A percentile compares a stretch with the other conserved stretches of the same genome.
Evolutionary conservation across 2,113 vertebrate species (phyloP).

Genomic region (Galeopterus variegatus): DNA sequence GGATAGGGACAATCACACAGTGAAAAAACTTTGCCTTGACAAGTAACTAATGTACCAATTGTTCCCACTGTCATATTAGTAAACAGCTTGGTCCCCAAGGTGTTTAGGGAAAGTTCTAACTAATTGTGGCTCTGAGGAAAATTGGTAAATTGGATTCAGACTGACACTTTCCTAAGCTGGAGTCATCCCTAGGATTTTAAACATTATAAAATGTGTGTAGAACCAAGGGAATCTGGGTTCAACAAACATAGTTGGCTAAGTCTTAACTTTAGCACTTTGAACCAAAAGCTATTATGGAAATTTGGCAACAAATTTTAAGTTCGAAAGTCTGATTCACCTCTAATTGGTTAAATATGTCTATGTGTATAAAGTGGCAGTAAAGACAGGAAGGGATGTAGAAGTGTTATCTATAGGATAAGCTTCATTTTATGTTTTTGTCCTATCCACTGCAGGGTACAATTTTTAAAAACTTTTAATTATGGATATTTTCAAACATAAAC

Average conservation of each 20-base stretch:
- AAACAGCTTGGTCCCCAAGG: background rate
- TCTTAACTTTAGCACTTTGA: too few relatives aligned
- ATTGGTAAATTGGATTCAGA: slow-evolving; percentile 44
- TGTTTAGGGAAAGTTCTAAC: background rate
- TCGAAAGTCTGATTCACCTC: background rate
- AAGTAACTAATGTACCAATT: slow-evolving; percentile 14
- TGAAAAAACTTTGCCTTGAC: slow-evolving; percentile 15
- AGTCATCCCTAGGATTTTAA: slow-evolving; percentile 44
- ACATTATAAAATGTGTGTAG: background rate
- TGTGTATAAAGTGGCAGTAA: background rate
- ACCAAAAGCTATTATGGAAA: background rate
- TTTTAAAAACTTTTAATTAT: background rate
- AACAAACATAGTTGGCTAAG: too few relatives aligned
- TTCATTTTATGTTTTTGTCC: background rate
- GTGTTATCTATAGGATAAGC: background rate
- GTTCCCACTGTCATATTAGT: background rate
- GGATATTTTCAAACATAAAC: background rate
- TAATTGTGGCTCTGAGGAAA: slow-evolving; percentile 47
- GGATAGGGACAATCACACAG: background rate
- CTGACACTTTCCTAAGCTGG: background rate
- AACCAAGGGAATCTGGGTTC: background rate
- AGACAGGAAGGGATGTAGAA: background rate
- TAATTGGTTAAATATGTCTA: background rate
- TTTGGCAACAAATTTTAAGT: background rate
- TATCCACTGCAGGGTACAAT: background rate